Base-by-base conservation (phyloP, 1,140 invertebrate species). In the Tribolium madens region DNA sequence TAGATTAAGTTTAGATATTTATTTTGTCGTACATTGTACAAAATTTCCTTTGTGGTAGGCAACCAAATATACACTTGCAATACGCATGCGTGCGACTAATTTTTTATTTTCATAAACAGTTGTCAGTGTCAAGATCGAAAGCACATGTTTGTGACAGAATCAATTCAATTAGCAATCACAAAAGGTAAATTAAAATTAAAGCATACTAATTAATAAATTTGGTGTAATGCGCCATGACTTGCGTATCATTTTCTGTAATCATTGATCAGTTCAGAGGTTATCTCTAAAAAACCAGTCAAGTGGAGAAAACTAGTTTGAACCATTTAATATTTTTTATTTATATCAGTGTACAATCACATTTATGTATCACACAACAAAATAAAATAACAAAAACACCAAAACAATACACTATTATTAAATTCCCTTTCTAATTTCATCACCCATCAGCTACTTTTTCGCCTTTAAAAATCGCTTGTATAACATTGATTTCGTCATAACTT, bases 391-490 rank as follows among this genome's bases (percentile, higher is more conserved):
- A 33, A n/a, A 64, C 57, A 42, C 3, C n/a, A 18, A 13, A 12
- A 64, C 21, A 33, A 12, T 42, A 33, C 21, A 42, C 60, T 57
- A 76, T 52, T 17, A 60, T 52, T 17, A 60, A 72, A 72, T 72
- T 18, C 18, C 70, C 77, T 78, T 78, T 78, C 77, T 4, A 78
- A 78, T 78, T 78, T 69, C 77, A 78, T 78, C 77, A 78, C 64
- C 10, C 36, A 15, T 31, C 26, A 17, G 33, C 36, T 33, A 47
- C n/a, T 26, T 75, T 73, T 48, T 71, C 73, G 18, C 80, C 76
- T 80, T 80, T 83, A 77, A 81, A 82, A 31, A 82, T 26, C n/a
- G 75, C 80, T 78, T 81, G 21, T 15, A 83, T 79, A 12, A 83
- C 57, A 10, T 68, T 77, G 5, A 79, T 70, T 48, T 75, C 74